Base-by-base conservation (phyloP, 2,113 vertebrate species). In the Ictidomys tridecemlineatus region DNA sequence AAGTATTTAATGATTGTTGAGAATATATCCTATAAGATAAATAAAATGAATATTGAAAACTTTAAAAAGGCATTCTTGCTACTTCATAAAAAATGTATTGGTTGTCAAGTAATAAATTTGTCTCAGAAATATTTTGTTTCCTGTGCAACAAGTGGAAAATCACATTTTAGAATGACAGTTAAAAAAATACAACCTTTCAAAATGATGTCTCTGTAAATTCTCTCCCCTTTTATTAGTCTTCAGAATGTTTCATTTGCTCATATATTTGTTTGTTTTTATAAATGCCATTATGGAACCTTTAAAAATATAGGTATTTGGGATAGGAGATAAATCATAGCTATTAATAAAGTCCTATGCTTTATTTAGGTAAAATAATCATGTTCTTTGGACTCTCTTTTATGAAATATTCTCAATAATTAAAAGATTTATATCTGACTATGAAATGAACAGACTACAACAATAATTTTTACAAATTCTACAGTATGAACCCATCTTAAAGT, bases 381-480 rank as follows among this genome's bases (percentile, higher is more conserved):
- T 14, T 85, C 28, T 85, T 37, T 22, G 86, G 48, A 58, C 26
- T 92, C n/a, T 56, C 26, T 48, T 91, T 97, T 98, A 97, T 96
- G 88, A 94, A 85, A 93, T 88, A n/a, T 10, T 42, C 37, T 98
- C 34, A 7, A 51, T 96, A 80, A 95, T 58, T 73, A 61, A 90
- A 65, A 97, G 63, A 32, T 67, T 94, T 89, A 67, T 79, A 72
- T 92, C 88, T 93, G 34, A 87, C 26, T 82, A 22, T 48, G 58
- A 92, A 13, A 45, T 39, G 92, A 97, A 88, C 79, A 96, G 74
- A 95, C 39, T 91, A 20, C 8, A 17, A 51, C 58, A 86, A 61
- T 91, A 78, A 85, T 97, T 97, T 98, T 91, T 61, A 97, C 7
- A 73, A 45, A 58, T 93, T 96, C 51, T 53, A 94, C 72, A 48